Base-by-base conservation (phyloP, 2,113 vertebrate species). In the Scomber colias region DNA sequence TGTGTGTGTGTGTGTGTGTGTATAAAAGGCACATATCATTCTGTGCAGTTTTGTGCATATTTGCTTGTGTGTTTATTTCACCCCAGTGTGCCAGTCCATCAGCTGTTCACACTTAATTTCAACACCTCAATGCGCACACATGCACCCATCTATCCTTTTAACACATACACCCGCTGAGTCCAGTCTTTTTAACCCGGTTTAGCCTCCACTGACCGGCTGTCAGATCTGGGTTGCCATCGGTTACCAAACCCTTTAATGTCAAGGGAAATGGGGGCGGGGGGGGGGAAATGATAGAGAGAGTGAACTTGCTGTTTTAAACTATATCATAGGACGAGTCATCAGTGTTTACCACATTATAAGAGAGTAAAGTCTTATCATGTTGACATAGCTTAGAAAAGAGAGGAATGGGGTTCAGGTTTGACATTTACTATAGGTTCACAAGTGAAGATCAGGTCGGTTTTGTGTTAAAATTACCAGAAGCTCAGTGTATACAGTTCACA, bases 131-230 rank as follows among this genome's bases (percentile, higher is more conserved):
- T 59, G 62, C 9, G 40, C 66, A 70, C 44, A 50, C 68, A 59
- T 1, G n/a, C 56, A 77, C 30, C 27, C 66, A 73, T 56, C n/a
- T 49, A 79, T 57, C 35, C 13, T 63, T 51, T 21, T 30, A 62
- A 30, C 46, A 69, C 48, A 62, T 54, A 65, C 69, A 73, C n/a
- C 11, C 2, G 3, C 80, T 59, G 57, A 66, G 40, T 71, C 55
- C 70, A 66, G 40, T 71, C 55, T 73, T 75, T 75, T 91, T 69
- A 90, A 83, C 72, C 55, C 46, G 46, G 15, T 77, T 89, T 84
- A 82, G 82, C 79, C 81, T 79, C 27, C 46, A 35, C 65, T 78
- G 85, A 84, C 75, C 62, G 16, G 35, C 85, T 82, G 61, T 89
- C 84, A 74, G 66, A 77, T 81, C 56, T 62, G 9, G 35, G 82